phyloP scores from a whole-genome alignment of 2,113 vertebrate genomes.

The Cottus gobio region DNA sequence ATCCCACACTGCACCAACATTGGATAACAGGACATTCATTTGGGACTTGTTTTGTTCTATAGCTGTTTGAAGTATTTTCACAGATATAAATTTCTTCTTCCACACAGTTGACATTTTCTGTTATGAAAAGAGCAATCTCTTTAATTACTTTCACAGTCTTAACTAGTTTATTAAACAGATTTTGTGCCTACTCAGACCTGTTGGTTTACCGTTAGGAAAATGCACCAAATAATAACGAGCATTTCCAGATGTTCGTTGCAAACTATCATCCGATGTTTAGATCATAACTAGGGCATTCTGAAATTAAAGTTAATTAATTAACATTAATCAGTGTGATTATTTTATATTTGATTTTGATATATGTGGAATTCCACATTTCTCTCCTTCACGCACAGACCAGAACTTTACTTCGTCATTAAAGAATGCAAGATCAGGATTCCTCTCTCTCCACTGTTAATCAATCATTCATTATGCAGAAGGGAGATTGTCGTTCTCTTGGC shows the following conservation, averaged over 20 bases:
- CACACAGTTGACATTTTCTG: not conserved
- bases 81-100: no score
- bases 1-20: not conserved
- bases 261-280: not conserved
- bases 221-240: not conserved
- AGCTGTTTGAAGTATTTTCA: not conserved
- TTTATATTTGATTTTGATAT: constrained; percentile 11
- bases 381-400: constrained; percentile 25
- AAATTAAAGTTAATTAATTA: constrained; percentile 5
- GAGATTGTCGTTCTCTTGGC: constrained; percentile 11
- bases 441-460: constrained; percentile 8
- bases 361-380: constrained; percentile 3
- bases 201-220: not conserved
- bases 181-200: no score
- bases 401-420: constrained; percentile 35
- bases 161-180: no score
- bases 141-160: not conserved
- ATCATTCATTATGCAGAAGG: constrained; percentile 42
- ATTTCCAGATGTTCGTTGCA: not conserved
- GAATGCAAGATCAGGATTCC: constrained; percentile 38
- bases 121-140: not conserved
- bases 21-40: not conserved
- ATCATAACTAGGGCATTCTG: not conserved
- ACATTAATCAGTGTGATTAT: not conserved
- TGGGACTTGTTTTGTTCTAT: not conserved